phyloP scores from a whole-genome alignment of 1,140 invertebrate species.

The Drosophila navojoa region DNA sequence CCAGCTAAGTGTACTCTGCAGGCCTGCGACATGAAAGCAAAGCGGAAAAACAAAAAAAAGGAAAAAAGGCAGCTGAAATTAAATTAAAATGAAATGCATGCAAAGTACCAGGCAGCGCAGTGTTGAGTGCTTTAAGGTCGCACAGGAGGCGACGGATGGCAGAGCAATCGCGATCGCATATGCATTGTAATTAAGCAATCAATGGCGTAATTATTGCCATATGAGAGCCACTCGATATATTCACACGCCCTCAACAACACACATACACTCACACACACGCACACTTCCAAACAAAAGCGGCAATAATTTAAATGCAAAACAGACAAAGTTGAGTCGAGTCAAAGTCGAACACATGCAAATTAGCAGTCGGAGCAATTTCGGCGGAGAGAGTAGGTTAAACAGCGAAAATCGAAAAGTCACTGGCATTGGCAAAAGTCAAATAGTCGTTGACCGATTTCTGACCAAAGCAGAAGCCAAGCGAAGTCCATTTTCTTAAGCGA shows the following conservation, averaged over 20 bases:
- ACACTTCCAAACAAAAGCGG: conserved; percentile 4
- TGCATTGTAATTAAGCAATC: conserved; percentile 81
- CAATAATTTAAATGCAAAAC: conserved; percentile 68
- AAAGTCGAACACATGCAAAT: neutral
- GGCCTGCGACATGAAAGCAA: conserved; percentile 71
- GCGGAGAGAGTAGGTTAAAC: neutral
- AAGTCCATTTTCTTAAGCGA: neutral
- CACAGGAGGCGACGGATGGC: neutral
- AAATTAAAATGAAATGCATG: conserved; percentile 80
- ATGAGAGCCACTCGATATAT: conserved; percentile 80
- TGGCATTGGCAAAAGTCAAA: neutral
- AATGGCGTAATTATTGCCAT: conserved; percentile 79
- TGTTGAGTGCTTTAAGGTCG: conserved; percentile 59
- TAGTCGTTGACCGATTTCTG: conserved; percentile 4
- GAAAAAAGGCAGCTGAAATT: conserved; percentile 72
- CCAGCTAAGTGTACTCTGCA: conserved; percentile 7
- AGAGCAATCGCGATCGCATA: conserved; percentile 40
- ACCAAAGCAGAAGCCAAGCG: neutral
- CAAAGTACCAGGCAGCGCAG: conserved; percentile 63
- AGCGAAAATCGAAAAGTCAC: neutral
- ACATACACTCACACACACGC: too few relatives aligned
- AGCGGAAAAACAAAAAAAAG: conserved; percentile 7
- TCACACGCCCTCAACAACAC: conserved; percentile 62
- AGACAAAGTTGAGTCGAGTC: conserved; percentile 47
- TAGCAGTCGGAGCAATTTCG: too few relatives aligned